A percentile compares a stretch with the other conserved stretches of the same genome.
phyloP scores from a whole-genome alignment of 2,113 vertebrate genomes.

The Terrapene triunguis region DNA sequence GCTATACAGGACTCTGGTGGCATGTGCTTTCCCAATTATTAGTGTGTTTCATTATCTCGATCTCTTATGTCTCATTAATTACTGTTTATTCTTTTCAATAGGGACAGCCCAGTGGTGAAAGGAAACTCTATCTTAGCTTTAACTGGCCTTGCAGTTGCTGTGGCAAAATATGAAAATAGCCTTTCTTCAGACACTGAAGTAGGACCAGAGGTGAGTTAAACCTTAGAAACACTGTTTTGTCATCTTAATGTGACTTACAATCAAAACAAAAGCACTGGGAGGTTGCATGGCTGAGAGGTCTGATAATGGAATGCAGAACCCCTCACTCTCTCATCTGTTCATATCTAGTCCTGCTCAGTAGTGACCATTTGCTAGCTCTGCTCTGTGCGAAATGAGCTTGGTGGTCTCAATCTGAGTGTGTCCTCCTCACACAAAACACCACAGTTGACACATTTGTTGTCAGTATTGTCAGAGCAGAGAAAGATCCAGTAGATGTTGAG shows the following conservation, averaged over 20 bases:
- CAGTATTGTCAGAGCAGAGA: background rate
- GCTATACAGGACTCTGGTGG: background rate
- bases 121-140: conserved; percentile 94
- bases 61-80: background rate
- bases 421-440: background rate
- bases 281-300: background rate
- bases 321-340: background rate
- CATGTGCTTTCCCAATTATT: background rate
- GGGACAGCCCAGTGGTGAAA: conserved; percentile 95
- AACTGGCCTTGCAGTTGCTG: conserved; percentile 88
- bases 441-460: background rate
- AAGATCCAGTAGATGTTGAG: background rate
- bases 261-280: background rate
- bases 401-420: background rate
- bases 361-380: background rate
- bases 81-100: conserved; percentile 66
- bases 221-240: background rate
- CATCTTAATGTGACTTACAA: background rate
- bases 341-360: background rate
- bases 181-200: conserved; percentile 84
- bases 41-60: background rate
- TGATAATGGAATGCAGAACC: background rate
- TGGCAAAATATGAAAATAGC: conserved; percentile 90
- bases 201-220: conserved; percentile 82
- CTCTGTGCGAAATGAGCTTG: background rate